Evolutionary conservation across 1,140 invertebrate genomes (phyloP).

Genomic region (Cheumatopsyche charites): DNA sequence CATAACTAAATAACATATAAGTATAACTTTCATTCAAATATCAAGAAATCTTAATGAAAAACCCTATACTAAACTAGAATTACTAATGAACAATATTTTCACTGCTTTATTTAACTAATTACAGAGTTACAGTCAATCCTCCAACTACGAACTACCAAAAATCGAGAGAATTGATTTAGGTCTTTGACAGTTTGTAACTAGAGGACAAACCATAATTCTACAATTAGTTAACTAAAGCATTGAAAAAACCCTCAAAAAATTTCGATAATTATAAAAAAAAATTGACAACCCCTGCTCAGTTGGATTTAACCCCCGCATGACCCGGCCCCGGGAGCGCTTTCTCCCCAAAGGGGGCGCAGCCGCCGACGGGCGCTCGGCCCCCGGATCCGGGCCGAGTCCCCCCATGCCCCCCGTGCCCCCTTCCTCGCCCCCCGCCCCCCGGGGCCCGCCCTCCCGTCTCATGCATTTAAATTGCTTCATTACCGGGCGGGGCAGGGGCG

Average conservation of each 20-base stretch:
- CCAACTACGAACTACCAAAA: too few relatives aligned
- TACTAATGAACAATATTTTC: too few relatives aligned
- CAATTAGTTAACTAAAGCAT: too few relatives aligned
- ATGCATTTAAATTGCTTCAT: constrained; percentile 67
- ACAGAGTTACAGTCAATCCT: too few relatives aligned
- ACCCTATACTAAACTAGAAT: too few relatives aligned
- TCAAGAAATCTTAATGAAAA: too few relatives aligned
- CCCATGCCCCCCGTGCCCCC: constrained; percentile 53
- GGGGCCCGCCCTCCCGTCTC: constrained; percentile 57
- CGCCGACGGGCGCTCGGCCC: constrained; percentile 53
- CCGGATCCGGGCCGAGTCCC: constrained; percentile 49
- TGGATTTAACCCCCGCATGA: constrained; percentile 34
- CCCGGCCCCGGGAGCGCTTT: constrained; percentile 25
- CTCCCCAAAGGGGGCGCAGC: constrained; percentile 20
- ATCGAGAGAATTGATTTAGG: too few relatives aligned
- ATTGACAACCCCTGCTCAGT: constrained; percentile 3
- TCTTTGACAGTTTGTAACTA: too few relatives aligned
- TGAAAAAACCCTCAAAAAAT: not conserved
- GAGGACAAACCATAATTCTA: too few relatives aligned
- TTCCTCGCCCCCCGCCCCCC: constrained; percentile 44
- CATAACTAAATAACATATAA: too few relatives aligned
- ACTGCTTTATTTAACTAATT: too few relatives aligned
- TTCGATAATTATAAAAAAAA: not conserved
- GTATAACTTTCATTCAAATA: too few relatives aligned
- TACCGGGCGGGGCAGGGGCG: constrained; percentile 51